Evolutionary conservation across 1,140 invertebrate genomes (phyloP).

Genomic region (Drosophila rufa): DNA sequence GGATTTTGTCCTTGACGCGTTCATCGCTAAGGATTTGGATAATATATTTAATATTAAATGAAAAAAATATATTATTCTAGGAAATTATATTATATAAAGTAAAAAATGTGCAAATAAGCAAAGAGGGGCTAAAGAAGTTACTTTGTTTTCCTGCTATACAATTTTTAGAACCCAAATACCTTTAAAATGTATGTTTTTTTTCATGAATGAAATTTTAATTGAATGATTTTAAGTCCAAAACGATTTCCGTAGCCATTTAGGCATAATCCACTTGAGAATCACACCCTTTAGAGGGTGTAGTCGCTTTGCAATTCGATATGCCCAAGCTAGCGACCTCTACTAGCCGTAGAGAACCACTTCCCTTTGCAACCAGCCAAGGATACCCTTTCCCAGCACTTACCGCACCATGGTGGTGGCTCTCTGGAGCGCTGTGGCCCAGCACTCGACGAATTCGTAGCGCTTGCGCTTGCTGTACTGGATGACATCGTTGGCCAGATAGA

Average conservation of each 20-base stretch:
- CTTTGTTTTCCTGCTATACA: no score
- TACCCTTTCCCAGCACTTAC: conserved; percentile 85
- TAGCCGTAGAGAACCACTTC: neutral
- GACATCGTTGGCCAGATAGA: conserved; percentile 98
- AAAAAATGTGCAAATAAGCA: no score
- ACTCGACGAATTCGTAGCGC: conserved; percentile 94
- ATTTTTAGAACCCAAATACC: no score
- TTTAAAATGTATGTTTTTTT: no score
- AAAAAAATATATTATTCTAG: no score
- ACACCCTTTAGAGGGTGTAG: neutral
- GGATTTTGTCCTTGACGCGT: conserved; percentile 93
- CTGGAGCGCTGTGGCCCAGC: conserved; percentile 95
- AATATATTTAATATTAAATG: neutral
- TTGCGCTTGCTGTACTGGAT: conserved; percentile 97
- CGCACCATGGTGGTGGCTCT: conserved; percentile 95
- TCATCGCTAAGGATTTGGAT: conserved; percentile 89
- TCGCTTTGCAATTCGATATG: neutral
- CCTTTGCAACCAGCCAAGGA: neutral
- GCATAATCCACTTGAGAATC: neutral
- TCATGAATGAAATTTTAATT: no score
- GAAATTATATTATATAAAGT: no score
- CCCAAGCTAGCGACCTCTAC: neutral
- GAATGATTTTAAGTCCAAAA: no score
- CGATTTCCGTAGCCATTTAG: no score
- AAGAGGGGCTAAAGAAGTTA: no score